These are phyloP conservation scores for Trematocara nigrifrons DNA, from an alignment of 2,113 vertebrate species.

Conservation along the genomic window DNA sequence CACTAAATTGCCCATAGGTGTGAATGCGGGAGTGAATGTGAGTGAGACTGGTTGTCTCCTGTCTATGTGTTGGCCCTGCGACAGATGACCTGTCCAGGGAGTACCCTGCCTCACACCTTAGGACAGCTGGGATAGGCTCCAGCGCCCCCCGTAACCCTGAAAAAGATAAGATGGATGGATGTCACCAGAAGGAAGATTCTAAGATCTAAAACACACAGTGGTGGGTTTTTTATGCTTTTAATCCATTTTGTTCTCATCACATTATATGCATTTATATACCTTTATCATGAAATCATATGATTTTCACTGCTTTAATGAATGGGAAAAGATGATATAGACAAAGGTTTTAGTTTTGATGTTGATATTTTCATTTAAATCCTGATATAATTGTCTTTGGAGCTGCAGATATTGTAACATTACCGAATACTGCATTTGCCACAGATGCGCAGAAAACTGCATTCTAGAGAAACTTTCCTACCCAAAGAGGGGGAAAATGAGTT, in stretches of 20 bases:
- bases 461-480: neutral
- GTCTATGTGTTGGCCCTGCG: neutral
- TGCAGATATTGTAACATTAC: neutral
- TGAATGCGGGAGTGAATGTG: too few relatives aligned
- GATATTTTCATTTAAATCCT: neutral
- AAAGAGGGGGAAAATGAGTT: neutral
- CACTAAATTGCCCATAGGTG: neutral
- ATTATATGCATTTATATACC: neutral
- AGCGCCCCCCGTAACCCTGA: neutral
- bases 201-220: neutral
- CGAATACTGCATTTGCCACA: neutral
- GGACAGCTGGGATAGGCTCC: neutral
- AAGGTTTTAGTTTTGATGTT: neutral
- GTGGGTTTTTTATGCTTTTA: neutral
- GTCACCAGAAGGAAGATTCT: neutral
- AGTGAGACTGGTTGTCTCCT: accelerated
- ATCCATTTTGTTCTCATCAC: neutral
- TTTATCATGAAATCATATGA: neutral
- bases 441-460: neutral
- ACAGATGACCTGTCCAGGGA: neutral
- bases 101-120: neutral
- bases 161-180: neutral
- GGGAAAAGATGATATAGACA: neutral
- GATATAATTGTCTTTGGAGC: neutral
- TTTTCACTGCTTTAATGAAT: neutral